Percentiles rank a stretch among this genome's conserved stretches.
phyloP scores from a whole-genome alignment of 2,888 invertebrate species.

The Sepioteuthis lessoniana region DNA sequence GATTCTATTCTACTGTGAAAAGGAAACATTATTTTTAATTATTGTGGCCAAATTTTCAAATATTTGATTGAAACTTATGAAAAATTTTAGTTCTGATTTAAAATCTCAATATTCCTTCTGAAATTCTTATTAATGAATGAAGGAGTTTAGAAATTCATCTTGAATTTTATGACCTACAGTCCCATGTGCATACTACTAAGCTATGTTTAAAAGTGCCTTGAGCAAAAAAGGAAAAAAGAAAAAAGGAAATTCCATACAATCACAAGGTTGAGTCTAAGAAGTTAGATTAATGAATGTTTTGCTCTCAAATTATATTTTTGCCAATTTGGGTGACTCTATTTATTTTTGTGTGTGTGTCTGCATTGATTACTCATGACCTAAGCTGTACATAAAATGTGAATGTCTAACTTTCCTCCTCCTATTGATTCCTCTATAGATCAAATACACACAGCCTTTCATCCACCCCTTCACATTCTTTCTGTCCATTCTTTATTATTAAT shows the following conservation, averaged over 20 bases:
- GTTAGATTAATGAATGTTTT: neutral
- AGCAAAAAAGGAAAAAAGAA: neutral
- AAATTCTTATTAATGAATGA: too few relatives aligned
- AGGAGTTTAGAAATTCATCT: neutral
- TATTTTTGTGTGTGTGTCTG: neutral
- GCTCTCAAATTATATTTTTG: neutral
- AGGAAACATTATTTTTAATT: too few relatives aligned
- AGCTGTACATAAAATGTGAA: neutral
- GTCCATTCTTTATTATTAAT: conserved; percentile 33
- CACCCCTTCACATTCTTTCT: neutral
- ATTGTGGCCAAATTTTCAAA: too few relatives aligned
- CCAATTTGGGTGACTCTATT: neutral
- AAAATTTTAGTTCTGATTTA: neutral
- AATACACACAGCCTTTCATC: neutral
- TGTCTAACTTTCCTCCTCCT: neutral
- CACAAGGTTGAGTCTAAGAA: neutral
- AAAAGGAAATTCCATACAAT: neutral
- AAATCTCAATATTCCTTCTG: neutral
- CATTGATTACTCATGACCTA: neutral
- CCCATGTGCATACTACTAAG: neutral
- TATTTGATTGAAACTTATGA: too few relatives aligned
- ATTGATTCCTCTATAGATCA: neutral
- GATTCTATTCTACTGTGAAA: too few relatives aligned
- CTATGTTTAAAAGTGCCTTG: neutral
- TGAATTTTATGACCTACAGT: neutral